A percentile compares a stretch with the other conserved stretches of the same genome.
Conservation (phyloP, 2,797 vertebrate genomes). For the Eulemur albifrons region DNA sequence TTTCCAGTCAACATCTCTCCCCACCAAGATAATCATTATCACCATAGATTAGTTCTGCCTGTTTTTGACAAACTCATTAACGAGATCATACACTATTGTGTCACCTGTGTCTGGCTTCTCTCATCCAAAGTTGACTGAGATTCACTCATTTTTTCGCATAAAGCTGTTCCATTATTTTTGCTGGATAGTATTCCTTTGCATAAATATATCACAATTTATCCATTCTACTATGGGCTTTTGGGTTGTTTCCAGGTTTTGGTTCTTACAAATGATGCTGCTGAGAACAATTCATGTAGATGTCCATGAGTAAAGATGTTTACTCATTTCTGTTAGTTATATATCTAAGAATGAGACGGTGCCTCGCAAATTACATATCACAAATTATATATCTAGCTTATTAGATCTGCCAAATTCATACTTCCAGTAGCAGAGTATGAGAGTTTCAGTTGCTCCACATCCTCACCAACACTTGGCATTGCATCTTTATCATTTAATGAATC, state of each 20-base stretch:
- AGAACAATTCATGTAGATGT: not conserved
- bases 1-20: not conserved
- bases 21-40: not conserved
- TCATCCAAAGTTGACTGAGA: not conserved
- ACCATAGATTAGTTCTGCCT: not conserved
- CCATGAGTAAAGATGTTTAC: not conserved
- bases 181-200: not conserved
- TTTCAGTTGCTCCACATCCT: not conserved
- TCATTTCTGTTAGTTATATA: not conserved
- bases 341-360: not conserved
- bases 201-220: not conserved
- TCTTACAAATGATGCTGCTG: conserved; percentile 5
- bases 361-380: not conserved
- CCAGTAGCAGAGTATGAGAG: not conserved
- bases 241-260: not conserved
- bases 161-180: not conserved
- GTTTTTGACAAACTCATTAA: not conserved
- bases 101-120: not conserved
- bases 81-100: not conserved
- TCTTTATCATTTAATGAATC: conserved; percentile 1
- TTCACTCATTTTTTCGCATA: not conserved
- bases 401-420: not conserved
- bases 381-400: not conserved
- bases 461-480: not conserved
- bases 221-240: not conserved